Percentiles rank a stretch among this genome's conserved stretches.
phyloP scores from a whole-genome alignment of 2,113 vertebrate genomes.

The Herpetotheres cachinnans region DNA sequence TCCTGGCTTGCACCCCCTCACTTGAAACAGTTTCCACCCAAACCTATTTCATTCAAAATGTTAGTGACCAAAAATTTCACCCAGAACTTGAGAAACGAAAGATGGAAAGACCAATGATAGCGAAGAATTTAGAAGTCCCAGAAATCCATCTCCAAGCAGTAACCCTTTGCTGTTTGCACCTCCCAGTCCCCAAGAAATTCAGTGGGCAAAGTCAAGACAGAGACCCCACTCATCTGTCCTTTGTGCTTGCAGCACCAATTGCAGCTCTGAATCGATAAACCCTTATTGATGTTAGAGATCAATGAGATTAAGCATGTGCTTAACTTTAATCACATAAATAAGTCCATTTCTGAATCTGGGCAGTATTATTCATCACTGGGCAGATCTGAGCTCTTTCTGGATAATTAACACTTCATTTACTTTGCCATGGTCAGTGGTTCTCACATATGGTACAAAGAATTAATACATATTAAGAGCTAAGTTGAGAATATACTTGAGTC shows the following conservation, averaged over 20 bases:
- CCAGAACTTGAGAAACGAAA: neutral
- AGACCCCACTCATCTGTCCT: neutral
- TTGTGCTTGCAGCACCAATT: neutral
- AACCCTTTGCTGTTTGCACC: neutral
- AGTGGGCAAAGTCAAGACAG: neutral
- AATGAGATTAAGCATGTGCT: conserved; percentile 56
- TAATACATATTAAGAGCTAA: neutral
- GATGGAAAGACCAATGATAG: neutral
- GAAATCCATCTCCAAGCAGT: neutral
- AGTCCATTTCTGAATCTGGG: conserved; percentile 16
- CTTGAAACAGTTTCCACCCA: neutral
- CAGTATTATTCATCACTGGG: conserved; percentile 2
- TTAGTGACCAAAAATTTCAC: neutral
- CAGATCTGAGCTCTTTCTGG: conserved; percentile 1
- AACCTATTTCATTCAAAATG: neutral
- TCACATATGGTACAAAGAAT: neutral
- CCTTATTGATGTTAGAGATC: conserved; percentile 37
- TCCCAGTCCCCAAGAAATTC: neutral
- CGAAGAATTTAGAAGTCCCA: neutral
- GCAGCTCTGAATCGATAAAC: conserved; percentile 36
- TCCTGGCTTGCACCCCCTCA: neutral
- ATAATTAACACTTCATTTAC: conserved; percentile 33
- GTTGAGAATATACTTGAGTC: neutral
- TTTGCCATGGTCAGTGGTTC: neutral
- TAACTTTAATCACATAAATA: conserved; percentile 58